These are phyloP conservation scores for Ectropis grisescens DNA, from an alignment of 1,140 invertebrate species.

Conservation along the genomic window DNA sequence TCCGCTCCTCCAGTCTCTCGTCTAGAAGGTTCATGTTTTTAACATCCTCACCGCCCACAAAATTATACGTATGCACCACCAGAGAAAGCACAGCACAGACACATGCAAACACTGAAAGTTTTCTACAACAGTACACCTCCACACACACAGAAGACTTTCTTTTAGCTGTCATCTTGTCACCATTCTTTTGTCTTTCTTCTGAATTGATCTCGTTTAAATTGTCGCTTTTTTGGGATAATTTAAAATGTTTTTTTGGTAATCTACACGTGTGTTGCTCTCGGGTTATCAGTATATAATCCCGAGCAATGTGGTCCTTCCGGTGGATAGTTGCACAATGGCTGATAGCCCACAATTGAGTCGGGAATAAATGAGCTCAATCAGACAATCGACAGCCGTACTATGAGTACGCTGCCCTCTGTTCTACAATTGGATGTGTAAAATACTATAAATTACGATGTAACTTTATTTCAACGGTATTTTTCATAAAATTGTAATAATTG, in stretches of 20 bases:
- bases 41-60: conserved; percentile 22
- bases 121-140: conserved; percentile 23
- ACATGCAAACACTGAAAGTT: conserved; percentile 43
- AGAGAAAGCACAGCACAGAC: conserved; percentile 44
- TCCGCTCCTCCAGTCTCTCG: conserved; percentile 32
- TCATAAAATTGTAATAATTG: no score
- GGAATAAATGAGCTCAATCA: conserved; percentile 39
- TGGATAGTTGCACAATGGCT: conserved; percentile 44
- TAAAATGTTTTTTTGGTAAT: neutral
- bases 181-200: conserved; percentile 2
- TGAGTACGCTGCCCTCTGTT: no score
- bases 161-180: conserved; percentile 19
- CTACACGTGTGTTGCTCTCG: conserved; percentile 1
- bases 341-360: conserved; percentile 54
- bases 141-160: conserved; percentile 19
- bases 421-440: neutral
- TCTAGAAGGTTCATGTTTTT: conserved; percentile 26
- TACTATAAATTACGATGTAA: no score
- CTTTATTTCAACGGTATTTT: no score
- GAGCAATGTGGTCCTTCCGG: conserved; percentile 50
- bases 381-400: conserved; percentile 32
- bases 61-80: conserved; percentile 40
- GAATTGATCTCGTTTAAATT: no score
- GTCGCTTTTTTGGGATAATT: no score
- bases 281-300: conserved; percentile 52